Evolutionary conservation across 2,888 invertebrate species (phyloP).

Genomic region (Drosophila borealis): DNA sequence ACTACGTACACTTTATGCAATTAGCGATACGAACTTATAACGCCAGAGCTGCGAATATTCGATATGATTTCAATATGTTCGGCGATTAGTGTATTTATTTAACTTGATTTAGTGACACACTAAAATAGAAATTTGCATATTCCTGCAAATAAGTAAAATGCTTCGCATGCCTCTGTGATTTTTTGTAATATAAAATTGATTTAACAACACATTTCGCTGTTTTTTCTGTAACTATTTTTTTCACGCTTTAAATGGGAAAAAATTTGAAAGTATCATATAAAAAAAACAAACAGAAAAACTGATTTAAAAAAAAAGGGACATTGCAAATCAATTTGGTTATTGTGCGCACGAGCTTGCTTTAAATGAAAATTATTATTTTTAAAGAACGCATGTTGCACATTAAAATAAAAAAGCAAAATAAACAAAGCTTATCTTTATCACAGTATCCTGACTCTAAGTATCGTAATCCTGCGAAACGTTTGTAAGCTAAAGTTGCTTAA

Average conservation of each 20-base stretch:
- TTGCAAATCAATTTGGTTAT: constrained; percentile 2
- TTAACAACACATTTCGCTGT: background rate
- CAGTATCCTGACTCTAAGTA: no score
- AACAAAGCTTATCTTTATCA: no score
- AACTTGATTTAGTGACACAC: background rate
- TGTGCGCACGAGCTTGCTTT: no score
- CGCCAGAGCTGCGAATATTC: no score
- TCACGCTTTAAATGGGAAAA: background rate
- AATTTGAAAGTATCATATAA: constrained; percentile 1
- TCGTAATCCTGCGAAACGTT: no score
- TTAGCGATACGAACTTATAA: no score
- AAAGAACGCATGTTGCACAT: no score
- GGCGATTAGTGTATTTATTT: background rate
- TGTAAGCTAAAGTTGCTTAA: no score
- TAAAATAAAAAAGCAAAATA: no score
- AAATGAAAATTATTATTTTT: no score
- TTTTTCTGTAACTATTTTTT: background rate
- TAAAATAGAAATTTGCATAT: constrained; percentile 3
- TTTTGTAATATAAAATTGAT: background rate
- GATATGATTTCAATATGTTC: no score
- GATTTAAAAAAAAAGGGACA: background rate
- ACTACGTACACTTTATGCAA: no score
- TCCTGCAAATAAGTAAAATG: background rate
- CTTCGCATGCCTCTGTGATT: background rate
- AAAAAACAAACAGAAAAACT: background rate